Evolutionary conservation across 2,797 vertebrate species (phyloP).

Genomic region (Nasua narica): DNA sequence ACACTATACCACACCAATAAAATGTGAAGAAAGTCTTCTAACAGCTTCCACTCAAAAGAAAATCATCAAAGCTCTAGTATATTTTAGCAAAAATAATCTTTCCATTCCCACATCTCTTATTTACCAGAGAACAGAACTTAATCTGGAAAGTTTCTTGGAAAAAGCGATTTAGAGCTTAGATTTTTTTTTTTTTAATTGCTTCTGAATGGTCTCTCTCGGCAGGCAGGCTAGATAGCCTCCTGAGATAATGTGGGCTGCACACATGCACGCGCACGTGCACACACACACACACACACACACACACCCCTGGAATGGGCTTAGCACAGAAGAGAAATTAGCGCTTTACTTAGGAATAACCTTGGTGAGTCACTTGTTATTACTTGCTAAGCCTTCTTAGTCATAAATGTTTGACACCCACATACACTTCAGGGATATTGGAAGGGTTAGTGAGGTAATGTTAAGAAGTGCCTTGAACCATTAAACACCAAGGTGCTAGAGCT

Average conservation of each 20-base stretch:
- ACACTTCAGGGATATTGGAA: not conserved
- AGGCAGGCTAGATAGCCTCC: not conserved
- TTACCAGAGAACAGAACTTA: conserved; percentile 44
- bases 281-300: not conserved
- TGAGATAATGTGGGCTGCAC: not conserved
- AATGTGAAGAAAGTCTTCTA: not conserved
- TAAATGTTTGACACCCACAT: not conserved
- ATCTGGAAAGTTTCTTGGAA: not conserved
- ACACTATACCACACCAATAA: not conserved
- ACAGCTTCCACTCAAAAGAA: not conserved
- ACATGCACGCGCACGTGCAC: not conserved
- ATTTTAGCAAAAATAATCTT: conserved; percentile 7
- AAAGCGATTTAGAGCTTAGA: conserved; percentile 29
- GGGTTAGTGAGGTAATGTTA: not conserved
- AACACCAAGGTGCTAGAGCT: conserved; percentile 1
- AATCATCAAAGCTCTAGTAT: not conserved
- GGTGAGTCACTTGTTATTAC: conserved; percentile 4
- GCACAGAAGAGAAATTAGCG: conserved; percentile 46
- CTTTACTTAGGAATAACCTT: conserved; percentile 42
- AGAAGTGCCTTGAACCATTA: conserved; percentile 2
- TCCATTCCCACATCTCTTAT: not conserved
- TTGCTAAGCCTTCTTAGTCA: not conserved
- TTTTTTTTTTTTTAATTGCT: not conserved
- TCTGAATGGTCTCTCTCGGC: conserved; percentile 35
- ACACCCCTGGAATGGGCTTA: not conserved